phyloP scores from a whole-genome alignment of 2,113 vertebrate species.

The Chascanopsetta lugubris region DNA sequence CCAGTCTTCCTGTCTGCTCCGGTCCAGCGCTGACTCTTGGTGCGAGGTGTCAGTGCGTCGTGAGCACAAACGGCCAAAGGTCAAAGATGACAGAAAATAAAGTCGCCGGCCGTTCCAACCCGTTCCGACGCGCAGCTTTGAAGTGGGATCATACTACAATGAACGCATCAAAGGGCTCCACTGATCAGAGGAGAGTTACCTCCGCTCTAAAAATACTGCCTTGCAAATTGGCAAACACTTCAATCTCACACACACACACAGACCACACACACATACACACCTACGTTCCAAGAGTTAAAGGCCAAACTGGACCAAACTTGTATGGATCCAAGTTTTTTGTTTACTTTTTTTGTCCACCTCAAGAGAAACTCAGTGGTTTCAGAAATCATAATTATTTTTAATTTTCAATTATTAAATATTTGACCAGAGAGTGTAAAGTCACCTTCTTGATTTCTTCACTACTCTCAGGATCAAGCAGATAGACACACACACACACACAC shows the following conservation, averaged over 20 bases:
- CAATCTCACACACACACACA: conserved; percentile 49
- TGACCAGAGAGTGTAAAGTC: background rate
- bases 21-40: background rate
- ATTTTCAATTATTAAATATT: too few species aligned
- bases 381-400: background rate
- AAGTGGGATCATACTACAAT: conserved; percentile 76
- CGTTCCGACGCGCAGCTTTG: conserved; percentile 66
- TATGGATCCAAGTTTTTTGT: conserved; percentile 7
- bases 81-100: conserved; percentile 53
- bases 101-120: conserved; percentile 16
- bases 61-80: conserved; percentile 44
- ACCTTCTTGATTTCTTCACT: conserved; percentile 1
- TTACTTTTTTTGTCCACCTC: conserved; percentile 4
- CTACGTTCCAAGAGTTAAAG: conserved; percentile 4
- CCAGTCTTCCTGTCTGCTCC: background rate
- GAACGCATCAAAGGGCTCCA: conserved; percentile 73
- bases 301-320: background rate
- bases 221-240: conserved; percentile 72
- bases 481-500: conserved; percentile 22
- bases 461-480: background rate
- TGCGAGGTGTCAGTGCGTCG: conserved; percentile 31
- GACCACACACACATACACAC: conserved; percentile 40
- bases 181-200: conserved; percentile 72
- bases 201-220: conserved; percentile 73
- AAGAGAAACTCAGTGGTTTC: background rate